Evolutionary conservation across 1,140 invertebrate genomes (phyloP), one percentile per base, ranked within the genome.

Genomic region (Apis mellifera): DNA sequence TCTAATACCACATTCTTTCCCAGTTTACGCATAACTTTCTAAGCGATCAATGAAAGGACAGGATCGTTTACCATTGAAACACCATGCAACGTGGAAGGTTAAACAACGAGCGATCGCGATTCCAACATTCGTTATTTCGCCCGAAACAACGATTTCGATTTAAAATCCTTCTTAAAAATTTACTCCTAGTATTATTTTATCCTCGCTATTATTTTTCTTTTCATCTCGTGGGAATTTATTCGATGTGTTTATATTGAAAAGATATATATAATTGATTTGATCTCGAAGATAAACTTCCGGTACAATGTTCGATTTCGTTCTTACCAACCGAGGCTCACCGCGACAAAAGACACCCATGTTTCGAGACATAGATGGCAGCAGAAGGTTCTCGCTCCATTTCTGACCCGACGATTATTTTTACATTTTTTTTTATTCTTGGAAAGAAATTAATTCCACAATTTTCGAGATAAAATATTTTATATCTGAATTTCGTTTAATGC

Each of bases 361-460:
- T n/a, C 59, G 52, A 60, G 71, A 78, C 83, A 91, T 89, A 92
- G 92, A 92, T 93, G 92, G 92, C 92, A 92, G 92, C 90, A 93
- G 89, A 78, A 86, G 84, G 75, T 86, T 71, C 54, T 42, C 15
- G 57, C 8, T 3, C 13, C 15, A 12, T 54, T 13, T 52, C 12
- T 11, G 32, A 42, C 7, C 5, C 32, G 7, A 42, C 4, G 32
- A 42, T 42, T 42, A 42, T 42, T 42, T 32, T 32, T 32, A 2
- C 26, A 32, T n/a, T 32, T 32, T 32, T 32, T 32, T 32, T 32
- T 32, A 32, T 32, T 3, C 4, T 32, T 32, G 2, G 2, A 32
- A 32, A 32, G 32, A 32, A 32, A 32, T 32, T 32, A n/a, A n/a
- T 32, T 32, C 32, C 32, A 32, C 2, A 32, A 32, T 32, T 32